Percentiles rank a stretch among this genome's conserved stretches.
phyloP scores from a whole-genome alignment of 2,113 vertebrate genomes.

The Platichthys stellatus region DNA sequence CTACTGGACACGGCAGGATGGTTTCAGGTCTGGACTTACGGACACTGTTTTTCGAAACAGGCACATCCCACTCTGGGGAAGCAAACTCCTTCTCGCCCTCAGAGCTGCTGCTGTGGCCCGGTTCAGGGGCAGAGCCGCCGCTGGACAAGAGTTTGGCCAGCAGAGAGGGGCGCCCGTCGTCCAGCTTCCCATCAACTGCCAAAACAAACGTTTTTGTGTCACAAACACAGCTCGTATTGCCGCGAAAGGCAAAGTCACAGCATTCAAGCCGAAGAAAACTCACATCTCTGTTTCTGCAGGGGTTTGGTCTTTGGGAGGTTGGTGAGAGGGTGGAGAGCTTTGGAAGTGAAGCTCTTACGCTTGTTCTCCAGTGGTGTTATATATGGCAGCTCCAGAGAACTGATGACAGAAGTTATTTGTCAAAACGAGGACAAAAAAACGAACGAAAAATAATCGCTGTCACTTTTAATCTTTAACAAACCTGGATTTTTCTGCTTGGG shows the following conservation, averaged over 20 bases:
- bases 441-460: not conserved
- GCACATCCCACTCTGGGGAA: slow-evolving; percentile 95
- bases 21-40: slow-evolving; percentile 81
- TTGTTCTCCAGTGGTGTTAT: slow-evolving; percentile 91
- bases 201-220: slow-evolving; percentile 8
- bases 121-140: slow-evolving; percentile 83
- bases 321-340: slow-evolving; percentile 85
- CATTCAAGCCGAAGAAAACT: slow-evolving; percentile 8
- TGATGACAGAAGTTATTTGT: slow-evolving; percentile 64
- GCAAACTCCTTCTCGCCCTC: slow-evolving; percentile 97
- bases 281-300: slow-evolving; percentile 76
- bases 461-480: slow-evolving; percentile 47
- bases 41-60: slow-evolving; percentile 86
- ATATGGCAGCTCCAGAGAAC: slow-evolving; percentile 92
- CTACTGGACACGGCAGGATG: not conserved
- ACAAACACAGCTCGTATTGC: not conserved
- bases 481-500: slow-evolving; percentile 89
- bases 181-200: slow-evolving; percentile 79
- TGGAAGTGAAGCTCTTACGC: slow-evolving; percentile 89
- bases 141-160: slow-evolving; percentile 87
- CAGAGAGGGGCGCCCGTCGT: slow-evolving; percentile 86
- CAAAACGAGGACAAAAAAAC: not conserved
- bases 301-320: slow-evolving; percentile 88
- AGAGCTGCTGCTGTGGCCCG: slow-evolving; percentile 94
- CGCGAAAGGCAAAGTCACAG: not conserved